Base-by-base conservation (phyloP, 2,888 invertebrate genomes). In the Tolmerus cingulatus region DNA sequence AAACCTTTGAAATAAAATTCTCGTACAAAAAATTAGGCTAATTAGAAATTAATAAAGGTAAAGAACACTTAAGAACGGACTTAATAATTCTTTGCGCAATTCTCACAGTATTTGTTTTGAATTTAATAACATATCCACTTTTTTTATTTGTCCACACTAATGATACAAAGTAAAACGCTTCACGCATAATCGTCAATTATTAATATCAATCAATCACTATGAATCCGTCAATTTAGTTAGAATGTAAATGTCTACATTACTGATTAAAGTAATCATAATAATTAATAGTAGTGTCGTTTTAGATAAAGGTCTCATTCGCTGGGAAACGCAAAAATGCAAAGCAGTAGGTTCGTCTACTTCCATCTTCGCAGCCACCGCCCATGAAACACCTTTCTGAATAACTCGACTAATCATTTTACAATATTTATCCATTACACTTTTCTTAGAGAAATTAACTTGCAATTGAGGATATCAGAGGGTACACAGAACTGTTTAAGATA, bases 21-120 rank as follows among this genome's bases (percentile, higher is more conserved):
- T 84, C 84, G 84, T 84, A 84, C 84, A 84, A 84, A 84, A 84
- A 84, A 84, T 84, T 84, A 84, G 84, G 84, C 84, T 84, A 84
- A 84, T 84, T 84, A 66, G 84, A 84, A 84, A 84, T 84, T 84
- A 84, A 84, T 84, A 74, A 84, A 79, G 37, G 34, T 66, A 84
- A 84, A 84, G 74, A 66, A 84, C 84, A 84, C 57, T 84, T 84
- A 84, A 84, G 40, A 84, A 84, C 37, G 74, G 74, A 84, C 74
- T 66, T 57, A 43, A 66, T 84, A 37, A 37, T 84, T 37, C 74
- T 84, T 84, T 84, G 84, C 82, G 82, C 82, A 82, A 82, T 82
- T 82, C 43, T 79, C 78, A 82, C 82, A 82, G 82, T 55, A 55
- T 55, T 51, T 57, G 27, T 82, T 82, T 19, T 34, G 30, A 55